Evolutionary conservation across 2,888 invertebrate genomes (phyloP).

Genomic region (Lasioglossum pauxillum): DNA sequence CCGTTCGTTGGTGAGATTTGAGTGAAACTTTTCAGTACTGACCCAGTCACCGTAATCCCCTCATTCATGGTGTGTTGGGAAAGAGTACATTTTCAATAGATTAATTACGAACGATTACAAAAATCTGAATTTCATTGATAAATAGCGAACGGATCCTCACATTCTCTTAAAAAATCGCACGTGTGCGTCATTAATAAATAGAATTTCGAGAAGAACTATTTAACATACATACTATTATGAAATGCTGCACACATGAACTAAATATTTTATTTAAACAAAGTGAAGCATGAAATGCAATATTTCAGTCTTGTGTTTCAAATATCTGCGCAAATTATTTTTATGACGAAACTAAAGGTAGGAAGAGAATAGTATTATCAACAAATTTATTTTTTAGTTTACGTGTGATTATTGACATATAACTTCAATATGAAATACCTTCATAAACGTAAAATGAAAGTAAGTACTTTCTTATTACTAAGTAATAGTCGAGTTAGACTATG

Average conservation of each 20-base stretch:
- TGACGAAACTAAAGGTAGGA: not conserved
- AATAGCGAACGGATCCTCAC: not conserved
- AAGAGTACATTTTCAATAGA: not conserved
- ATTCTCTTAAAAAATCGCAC: not conserved
- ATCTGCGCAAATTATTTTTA: not conserved
- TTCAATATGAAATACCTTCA: not conserved
- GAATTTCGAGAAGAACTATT: not conserved
- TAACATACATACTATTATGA: not conserved
- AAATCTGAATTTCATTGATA: not conserved
- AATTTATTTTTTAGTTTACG: not conserved
- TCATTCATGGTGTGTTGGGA: not conserved
- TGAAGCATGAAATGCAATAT: not conserved
- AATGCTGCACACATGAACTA: not conserved
- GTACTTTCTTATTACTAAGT: too few species aligned
- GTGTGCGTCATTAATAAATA: not conserved
- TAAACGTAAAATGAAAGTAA: not conserved
- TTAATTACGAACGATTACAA: not conserved
- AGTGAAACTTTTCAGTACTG: constrained; percentile 6
- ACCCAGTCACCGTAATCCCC: not conserved
- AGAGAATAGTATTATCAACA: not conserved
- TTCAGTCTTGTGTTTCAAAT: not conserved
- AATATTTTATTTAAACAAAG: not conserved
- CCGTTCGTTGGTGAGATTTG: not conserved
- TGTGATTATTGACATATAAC: not conserved
- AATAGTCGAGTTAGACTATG: not conserved